These are phyloP conservation scores for Palloptera scutellata DNA, from an alignment of 2,888 invertebrate species.

Conservation along the genomic window DNA sequence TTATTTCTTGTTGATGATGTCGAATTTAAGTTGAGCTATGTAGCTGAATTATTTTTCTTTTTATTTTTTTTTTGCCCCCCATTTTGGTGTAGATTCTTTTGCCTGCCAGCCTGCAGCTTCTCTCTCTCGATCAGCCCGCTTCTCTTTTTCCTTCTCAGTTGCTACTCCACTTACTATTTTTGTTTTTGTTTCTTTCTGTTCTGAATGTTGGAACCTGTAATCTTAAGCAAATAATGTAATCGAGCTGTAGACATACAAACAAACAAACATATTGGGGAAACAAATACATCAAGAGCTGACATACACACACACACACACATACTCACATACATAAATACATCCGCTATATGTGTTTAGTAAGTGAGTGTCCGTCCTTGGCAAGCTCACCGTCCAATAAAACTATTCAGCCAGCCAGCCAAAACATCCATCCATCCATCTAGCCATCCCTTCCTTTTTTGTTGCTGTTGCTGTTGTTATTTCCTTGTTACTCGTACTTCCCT, in stretches of 20 bases:
- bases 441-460: not conserved
- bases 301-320: not conserved
- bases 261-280: not conserved
- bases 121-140: not conserved
- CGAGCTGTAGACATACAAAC: slow-evolving; percentile 5
- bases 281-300: not conserved
- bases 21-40: slow-evolving; percentile 14
- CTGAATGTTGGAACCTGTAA: slow-evolving; percentile 14
- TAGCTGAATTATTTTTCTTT: not conserved
- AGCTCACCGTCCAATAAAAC: slow-evolving; percentile 3
- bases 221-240: slow-evolving; percentile 27
- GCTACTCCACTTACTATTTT: not conserved
- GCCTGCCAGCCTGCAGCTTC: slow-evolving; percentile 19
- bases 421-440: not conserved
- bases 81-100: slow-evolving; percentile 23
- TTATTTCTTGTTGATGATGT: slow-evolving; percentile 31
- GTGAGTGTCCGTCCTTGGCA: not conserved
- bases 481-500: not conserved
- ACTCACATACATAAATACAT: not conserved
- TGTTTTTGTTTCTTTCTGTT: not conserved
- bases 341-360: not conserved
- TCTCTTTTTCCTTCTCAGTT: no score
- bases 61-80: not conserved
- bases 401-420: not conserved
- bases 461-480: not conserved